A percentile compares a stretch with the other conserved stretches of the same genome.
Evolutionary conservation across 2,113 vertebrate genomes (phyloP).

Genomic region (Nestor notabilis): DNA sequence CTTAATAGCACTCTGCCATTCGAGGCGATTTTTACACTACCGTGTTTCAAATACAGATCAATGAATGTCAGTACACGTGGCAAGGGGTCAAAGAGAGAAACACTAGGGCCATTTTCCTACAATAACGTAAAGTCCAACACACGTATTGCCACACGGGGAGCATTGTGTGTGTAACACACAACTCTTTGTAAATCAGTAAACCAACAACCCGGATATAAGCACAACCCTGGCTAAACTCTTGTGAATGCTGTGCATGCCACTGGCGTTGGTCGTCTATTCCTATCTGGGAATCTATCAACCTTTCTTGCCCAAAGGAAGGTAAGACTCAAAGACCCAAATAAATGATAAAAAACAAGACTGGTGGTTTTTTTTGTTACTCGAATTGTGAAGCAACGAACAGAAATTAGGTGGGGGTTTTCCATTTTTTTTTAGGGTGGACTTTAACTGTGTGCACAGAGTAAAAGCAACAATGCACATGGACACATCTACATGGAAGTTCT

Average conservation of each 20-base stretch:
- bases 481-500: not conserved
- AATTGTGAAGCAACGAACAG: not conserved
- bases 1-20: not conserved
- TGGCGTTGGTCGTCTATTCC: not conserved
- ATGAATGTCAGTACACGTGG: not conserved
- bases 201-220: not conserved
- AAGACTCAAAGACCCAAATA: not conserved
- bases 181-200: not conserved
- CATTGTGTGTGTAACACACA: not conserved
- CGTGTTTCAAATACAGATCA: not conserved
- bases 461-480: not conserved
- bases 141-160: fast-evolving
- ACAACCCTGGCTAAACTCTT: not conserved
- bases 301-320: not conserved
- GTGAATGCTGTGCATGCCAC: not conserved
- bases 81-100: not conserved
- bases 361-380: not conserved
- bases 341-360: not conserved
- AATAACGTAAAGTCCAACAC: not conserved
- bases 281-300: not conserved
- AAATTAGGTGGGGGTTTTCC: fast-evolving
- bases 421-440: not conserved
- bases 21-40: not conserved
- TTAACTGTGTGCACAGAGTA: not conserved
- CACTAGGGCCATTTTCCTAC: not conserved